Conservation (phyloP, 2,797 vertebrate genomes). For the Remorina albescens region DNA sequence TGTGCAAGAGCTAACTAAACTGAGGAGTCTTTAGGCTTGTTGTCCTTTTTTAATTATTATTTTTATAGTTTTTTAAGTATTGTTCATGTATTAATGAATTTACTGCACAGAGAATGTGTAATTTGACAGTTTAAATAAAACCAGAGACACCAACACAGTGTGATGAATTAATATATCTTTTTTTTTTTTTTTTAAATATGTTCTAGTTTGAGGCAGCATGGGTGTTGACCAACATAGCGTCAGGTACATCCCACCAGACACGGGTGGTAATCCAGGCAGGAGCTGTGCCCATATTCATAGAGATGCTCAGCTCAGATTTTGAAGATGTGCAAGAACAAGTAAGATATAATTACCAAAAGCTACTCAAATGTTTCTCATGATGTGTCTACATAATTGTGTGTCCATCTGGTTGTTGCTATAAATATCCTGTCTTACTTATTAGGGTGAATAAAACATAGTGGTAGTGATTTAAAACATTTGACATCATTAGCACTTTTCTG, state of each 20-base stretch:
- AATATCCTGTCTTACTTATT: neutral
- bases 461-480: neutral
- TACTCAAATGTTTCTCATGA: neutral
- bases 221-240: constrained; percentile 98
- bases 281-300: constrained; percentile 96
- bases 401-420: neutral
- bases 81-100: neutral
- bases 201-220: constrained; percentile 96
- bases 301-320: constrained; percentile 94
- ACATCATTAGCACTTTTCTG: neutral
- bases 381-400: neutral
- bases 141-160: neutral
- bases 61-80: constrained; percentile 8
- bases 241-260: constrained; percentile 96
- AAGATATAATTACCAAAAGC: constrained; percentile 36
- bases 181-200: constrained; percentile 18
- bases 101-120: neutral
- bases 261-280: constrained; percentile 97
- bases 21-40: neutral
- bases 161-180: no score
- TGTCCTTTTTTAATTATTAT: neutral
- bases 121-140: neutral
- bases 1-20: constrained; percentile 5
- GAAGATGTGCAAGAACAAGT: constrained; percentile 98
- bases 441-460: neutral